Conservation (phyloP, 2,113 vertebrate genomes). For the Chaetura pelagica region DNA sequence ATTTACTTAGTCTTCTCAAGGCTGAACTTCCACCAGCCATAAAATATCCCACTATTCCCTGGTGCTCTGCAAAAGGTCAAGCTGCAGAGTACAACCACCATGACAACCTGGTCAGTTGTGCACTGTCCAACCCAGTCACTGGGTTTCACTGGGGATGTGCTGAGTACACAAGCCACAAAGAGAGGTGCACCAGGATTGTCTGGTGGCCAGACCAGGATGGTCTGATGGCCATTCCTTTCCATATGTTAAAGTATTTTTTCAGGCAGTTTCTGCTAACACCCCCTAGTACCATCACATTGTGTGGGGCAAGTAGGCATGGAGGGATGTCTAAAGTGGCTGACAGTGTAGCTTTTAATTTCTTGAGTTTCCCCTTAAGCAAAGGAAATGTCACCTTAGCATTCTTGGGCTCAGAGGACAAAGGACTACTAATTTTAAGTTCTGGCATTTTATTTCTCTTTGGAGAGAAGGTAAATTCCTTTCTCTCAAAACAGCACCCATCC, state of each 20-base stretch:
- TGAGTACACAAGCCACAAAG: background rate
- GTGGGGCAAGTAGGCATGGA: background rate
- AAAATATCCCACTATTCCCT: background rate
- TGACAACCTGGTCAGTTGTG: background rate
- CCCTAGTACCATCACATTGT: background rate
- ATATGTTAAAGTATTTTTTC: background rate
- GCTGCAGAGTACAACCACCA: background rate
- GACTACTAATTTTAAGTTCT: background rate
- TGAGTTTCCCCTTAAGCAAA: background rate
- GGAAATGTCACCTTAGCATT: background rate
- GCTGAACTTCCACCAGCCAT: background rate
- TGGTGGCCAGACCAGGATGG: too few species aligned
- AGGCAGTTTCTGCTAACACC: background rate
- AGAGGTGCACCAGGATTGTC: background rate
- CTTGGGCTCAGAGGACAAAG: background rate
- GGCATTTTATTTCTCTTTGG: background rate
- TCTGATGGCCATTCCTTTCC: background rate
- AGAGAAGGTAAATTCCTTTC: background rate
- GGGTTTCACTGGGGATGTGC: fast-evolving
- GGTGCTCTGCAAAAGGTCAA: background rate
- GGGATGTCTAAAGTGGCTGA: background rate
- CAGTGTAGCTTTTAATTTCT: background rate
- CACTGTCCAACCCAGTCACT: background rate
- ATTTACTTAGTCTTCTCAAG: background rate
- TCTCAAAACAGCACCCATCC: background rate